Evolutionary conservation across 2,888 invertebrate genomes (phyloP), one percentile per base, ranked within the genome.

Genomic region (Athalia circularis): DNA sequence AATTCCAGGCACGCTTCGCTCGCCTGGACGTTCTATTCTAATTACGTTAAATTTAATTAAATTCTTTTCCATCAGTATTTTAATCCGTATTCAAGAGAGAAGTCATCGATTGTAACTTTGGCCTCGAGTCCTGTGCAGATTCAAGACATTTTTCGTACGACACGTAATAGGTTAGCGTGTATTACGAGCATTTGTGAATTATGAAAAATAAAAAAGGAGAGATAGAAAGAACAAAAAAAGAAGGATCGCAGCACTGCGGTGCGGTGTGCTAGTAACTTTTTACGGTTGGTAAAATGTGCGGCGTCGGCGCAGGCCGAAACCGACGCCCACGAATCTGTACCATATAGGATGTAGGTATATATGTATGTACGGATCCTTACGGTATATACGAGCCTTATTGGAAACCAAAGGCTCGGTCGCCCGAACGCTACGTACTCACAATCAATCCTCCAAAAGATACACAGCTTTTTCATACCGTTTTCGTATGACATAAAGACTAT

Each of bases 301-400:
- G 45, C 65, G 50, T 72, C 43, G 9, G 57, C 78, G 78, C 70
- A 72, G 64, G 54, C 64, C 72, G 78, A 78, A 65, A 78, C 72
- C 74, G 78, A 78, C 78, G 78, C 78, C 78, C 72, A 78, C 78
- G 78, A 78, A 65, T 62, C 64, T 74, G 59, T 65, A 57, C 57
- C 4, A 59, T 77, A 57, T 67, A n/a, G 54, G 7, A 13, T 75
- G n/a, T 75, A 3, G 45, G 7, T 65, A 3, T 59, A 45, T 57
- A 68, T 29, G 5, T 47, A 50, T 29, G n/a, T 57, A 29, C 29
- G 50, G 48, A 65, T 65, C 59, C 68, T 61, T 43, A 68, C 61
- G 50, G 62, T 61, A n/a, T 62, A 72, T 61, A 43, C 77, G 68
- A 70, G 67, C 62, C 68, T 54, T 77, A 61, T 57, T 68, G 61